These are phyloP conservation scores for Taenioides sp. DNA, from an alignment of 2,797 vertebrate genomes.

Conservation along the genomic window DNA sequence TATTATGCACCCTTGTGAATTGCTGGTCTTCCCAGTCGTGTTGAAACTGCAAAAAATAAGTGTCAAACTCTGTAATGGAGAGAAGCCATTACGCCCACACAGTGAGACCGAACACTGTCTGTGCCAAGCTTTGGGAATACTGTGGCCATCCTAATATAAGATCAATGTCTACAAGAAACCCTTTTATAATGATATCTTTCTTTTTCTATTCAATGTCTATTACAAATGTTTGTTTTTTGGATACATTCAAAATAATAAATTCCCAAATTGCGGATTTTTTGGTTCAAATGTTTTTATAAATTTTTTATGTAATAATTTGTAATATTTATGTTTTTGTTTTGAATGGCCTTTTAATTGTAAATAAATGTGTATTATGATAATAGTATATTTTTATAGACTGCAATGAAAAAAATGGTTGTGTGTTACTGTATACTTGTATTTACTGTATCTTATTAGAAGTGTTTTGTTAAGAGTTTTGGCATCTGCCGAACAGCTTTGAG, in stretches of 20 bases:
- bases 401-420: conserved; percentile 45
- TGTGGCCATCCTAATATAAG: conserved; percentile 67
- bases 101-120: conserved; percentile 78
- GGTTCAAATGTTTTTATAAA: conserved; percentile 60
- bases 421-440: conserved; percentile 57
- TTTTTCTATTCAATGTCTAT: conserved; percentile 45
- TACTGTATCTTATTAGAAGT: conserved; percentile 53
- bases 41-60: conserved; percentile 47
- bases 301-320: conserved; percentile 46
- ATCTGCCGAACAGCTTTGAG: conserved; percentile 35
- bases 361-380: conserved; percentile 62
- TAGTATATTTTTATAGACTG: conserved; percentile 72
- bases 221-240: conserved; percentile 42
- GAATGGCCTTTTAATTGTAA: conserved; percentile 73
- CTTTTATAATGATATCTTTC: conserved; percentile 59
- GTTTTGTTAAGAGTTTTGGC: conserved; percentile 41
- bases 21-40: conserved; percentile 52
- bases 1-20: not conserved
- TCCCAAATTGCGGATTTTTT: conserved; percentile 36
- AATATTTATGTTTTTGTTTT: conserved; percentile 70
- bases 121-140: conserved; percentile 77
- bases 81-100: conserved; percentile 62
- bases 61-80: conserved; percentile 44
- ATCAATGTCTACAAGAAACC: conserved; percentile 61
- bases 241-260: conserved; percentile 46